Evolutionary conservation across 1,140 invertebrate species (phyloP), one percentile per base, ranked within the genome.

Genomic region (Lycorma delicatula): DNA sequence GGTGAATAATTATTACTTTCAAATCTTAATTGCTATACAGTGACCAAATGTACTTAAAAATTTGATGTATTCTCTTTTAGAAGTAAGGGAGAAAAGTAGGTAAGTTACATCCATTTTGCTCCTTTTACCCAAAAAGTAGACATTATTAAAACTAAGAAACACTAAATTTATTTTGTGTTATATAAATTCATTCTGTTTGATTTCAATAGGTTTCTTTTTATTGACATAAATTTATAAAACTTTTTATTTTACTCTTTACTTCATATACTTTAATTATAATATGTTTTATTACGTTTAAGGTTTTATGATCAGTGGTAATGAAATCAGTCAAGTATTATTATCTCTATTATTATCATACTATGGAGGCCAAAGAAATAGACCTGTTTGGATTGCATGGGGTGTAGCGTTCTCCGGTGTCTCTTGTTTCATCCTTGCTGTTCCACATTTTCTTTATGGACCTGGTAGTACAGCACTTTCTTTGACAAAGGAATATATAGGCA

Each of bases 291-390:
- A 50, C 25, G 7, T 12, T 54, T 47, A 63, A 86, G 84, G 83
- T 31, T 74, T 85, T 22, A 78, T 86, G 44, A 70, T 85, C 7
- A 83, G 82, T 46, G 83, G 83, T 22, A 85, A 86, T 71, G 83
- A 86, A 72, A 79, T 85, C 62, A 84, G 81, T 54, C 81, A 85
- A 70, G 82, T 84, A 57, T 60, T 85, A 51, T 67, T 81, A 11
- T 79, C 77, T 13, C 60, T 80, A 54, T 62, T 82, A 16, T 64
- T 83, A n/a, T 77, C 77, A 9, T 83, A 82, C 60, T 78, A 77
- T 54, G 81, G 80, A n/a, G 75, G 75, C 26, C 74, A 75, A 13
- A 75, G 79, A 22, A 77, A 83, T 64, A 71, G 81, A 49, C 81
- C 81, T 2, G 66, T 75, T 52, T 83, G 83, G 80, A 81, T 86